phyloP scores from a whole-genome alignment of 2,888 invertebrate species.

The Zeuzera pyrina region DNA sequence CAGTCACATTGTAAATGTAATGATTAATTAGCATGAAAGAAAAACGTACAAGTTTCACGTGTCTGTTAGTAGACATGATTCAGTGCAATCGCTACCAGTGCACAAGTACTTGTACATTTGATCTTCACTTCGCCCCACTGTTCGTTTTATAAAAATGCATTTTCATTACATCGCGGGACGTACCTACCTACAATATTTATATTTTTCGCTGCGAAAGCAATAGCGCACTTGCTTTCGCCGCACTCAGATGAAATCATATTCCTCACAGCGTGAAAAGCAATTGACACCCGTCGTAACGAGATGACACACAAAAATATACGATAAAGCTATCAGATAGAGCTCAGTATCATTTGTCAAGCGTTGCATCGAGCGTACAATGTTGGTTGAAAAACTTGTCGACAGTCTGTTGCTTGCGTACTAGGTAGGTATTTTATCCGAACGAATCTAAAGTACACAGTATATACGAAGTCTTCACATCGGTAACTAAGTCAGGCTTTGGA shows the following conservation, averaged over 20 bases:
- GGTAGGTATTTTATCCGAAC: constrained; percentile 23
- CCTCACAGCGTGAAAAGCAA: constrained; percentile 40
- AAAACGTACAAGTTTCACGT: too few species aligned
- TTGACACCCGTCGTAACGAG: constrained; percentile 24
- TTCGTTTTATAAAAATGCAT: too few species aligned
- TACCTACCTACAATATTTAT: neutral
- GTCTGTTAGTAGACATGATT: too few species aligned
- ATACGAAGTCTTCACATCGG: too few species aligned
- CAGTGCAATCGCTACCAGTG: too few species aligned
- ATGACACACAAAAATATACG: constrained; percentile 14
- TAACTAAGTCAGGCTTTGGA: too few species aligned
- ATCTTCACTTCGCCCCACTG: too few species aligned
- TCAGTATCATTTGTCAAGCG: constrained; percentile 12
- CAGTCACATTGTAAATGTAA: too few species aligned
- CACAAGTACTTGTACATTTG: too few species aligned
- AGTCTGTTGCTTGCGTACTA: constrained; percentile 31
- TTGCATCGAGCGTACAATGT: neutral
- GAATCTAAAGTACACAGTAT: too few species aligned
- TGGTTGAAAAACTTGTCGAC: constrained; percentile 27
- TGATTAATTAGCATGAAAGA: too few species aligned
- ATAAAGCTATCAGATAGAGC: constrained; percentile 20
- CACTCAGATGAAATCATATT: constrained; percentile 46
- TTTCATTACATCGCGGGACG: too few species aligned
- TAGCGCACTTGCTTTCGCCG: constrained; percentile 42
- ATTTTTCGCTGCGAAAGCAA: constrained; percentile 24